Evolutionary conservation across 2,888 invertebrate genomes (phyloP), one percentile per base, ranked within the genome.

Genomic region (Himalopsyche japonica): DNA sequence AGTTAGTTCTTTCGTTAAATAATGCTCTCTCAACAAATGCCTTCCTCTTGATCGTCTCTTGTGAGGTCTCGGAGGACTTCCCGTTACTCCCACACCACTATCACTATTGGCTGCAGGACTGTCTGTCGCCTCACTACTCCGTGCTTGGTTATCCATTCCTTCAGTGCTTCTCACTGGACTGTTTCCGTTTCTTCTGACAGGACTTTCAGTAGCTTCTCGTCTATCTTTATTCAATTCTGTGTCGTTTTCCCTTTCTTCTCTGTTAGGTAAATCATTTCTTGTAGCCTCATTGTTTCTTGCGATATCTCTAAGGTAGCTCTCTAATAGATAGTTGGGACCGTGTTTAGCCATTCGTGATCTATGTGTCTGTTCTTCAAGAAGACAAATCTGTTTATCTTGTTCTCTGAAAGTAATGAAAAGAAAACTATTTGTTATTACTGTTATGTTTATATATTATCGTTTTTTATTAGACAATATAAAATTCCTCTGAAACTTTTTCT

Each of bases 241-340:
- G 85, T 91, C 91, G 6, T 89, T 89, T n/a, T 90, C 91, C 88
- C 92, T 92, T 47, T 93, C 90, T 49, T 81, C 81, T 10, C 20
- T 79, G 64, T 79, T 57, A 18, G 57, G 20, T 18, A 79, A 20
- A 43, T 85, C 84, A 78, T 83, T 83, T 64, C 76, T 81, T 20
- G 70, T 57, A 64, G 83, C 80, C 49, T 84, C 84, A 76, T 84
- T 82, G 78, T 86, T 81, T 78, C 82, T 82, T 12, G 86, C 86
- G n/a, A 86, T 86, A 48, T 87, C 87, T 87, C 93, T 93, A 76
- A 96, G 92, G 89, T 96, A 96, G 0, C 96, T 95, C 89, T 96
- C 96, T 20, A 96, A 91, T 79, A 96, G 92, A 89, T 96, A 96
- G 90, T 96, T 96, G 86, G 95, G 95, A 24, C 96, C 96, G 88